Evolutionary conservation across 2,797 vertebrate species (phyloP).

Genomic region (Pantherophis vulpinus): DNA sequence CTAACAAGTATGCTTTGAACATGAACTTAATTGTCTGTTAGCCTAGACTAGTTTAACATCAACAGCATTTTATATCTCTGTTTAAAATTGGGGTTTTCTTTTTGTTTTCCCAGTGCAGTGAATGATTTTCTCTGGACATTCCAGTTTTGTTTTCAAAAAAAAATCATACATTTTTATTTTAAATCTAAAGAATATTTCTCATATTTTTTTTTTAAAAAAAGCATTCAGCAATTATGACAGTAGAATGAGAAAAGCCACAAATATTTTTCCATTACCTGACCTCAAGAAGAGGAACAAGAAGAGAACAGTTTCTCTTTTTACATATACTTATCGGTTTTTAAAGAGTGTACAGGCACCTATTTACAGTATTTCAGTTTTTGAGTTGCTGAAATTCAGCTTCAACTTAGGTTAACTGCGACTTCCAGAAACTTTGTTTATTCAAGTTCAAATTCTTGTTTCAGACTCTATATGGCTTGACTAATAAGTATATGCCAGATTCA

Average conservation of each 20-base stretch:
- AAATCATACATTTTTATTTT: background rate
- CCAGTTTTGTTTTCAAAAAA: background rate
- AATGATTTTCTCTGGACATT: background rate
- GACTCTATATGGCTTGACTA: background rate
- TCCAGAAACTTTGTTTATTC: background rate
- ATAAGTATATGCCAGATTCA: background rate
- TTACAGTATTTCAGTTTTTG: background rate
- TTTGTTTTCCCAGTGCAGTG: background rate
- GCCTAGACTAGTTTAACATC: background rate
- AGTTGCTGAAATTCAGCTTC: background rate
- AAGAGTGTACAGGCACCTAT: background rate
- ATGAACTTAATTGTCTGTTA: constrained; percentile 18
- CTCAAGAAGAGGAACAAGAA: constrained; percentile 68
- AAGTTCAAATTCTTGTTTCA: background rate
- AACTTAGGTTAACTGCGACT: background rate
- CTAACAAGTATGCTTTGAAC: constrained; percentile 7
- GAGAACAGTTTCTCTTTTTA: constrained; percentile 38
- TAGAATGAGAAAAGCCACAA: constrained; percentile 8
- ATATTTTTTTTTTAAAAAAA: too few relatives aligned
- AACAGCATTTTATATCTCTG: background rate
- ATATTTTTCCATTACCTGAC: constrained; percentile 64
- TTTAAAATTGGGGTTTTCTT: background rate
- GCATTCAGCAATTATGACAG: background rate
- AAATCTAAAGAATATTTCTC: background rate
- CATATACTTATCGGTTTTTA: constrained; percentile 11